A percentile compares a stretch with the other conserved stretches of the same genome.
These are phyloP conservation scores for Mimumesa dahlbomi DNA, from an alignment of 2,888 invertebrate species.

Conservation along the genomic window DNA sequence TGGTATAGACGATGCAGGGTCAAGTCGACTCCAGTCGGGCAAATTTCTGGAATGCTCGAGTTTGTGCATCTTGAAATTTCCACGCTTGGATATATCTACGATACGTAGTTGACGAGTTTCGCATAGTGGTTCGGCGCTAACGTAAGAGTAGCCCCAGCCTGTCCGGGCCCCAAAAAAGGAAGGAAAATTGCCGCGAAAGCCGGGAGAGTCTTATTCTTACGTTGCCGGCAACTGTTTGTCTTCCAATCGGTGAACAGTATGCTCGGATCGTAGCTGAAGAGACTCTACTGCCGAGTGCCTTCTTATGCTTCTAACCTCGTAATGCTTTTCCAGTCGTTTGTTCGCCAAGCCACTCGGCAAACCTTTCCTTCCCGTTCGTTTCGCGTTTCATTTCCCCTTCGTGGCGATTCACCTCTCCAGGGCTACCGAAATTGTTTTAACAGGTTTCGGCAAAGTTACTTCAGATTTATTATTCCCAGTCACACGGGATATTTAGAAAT, in stretches of 20 bases:
- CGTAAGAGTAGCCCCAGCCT: conserved; percentile 52
- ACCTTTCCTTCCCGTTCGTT: too few relatives aligned
- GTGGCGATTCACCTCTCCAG: conserved; percentile 13
- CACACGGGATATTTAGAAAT: too few relatives aligned
- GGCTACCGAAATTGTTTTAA: conserved; percentile 16
- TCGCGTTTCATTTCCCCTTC: too few relatives aligned
- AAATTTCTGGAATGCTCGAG: too few relatives aligned
- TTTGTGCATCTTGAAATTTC: too few relatives aligned
- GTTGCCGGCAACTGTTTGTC: conserved; percentile 68
- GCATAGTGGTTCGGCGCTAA: too few relatives aligned
- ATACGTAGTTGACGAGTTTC: too few relatives aligned
- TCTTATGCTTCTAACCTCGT: conserved; percentile 48
- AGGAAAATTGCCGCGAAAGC: not conserved
- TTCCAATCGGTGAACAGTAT: conserved; percentile 72
- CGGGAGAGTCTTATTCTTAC: conserved; percentile 42
- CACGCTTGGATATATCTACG: too few relatives aligned
- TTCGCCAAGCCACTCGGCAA: conserved; percentile 22
- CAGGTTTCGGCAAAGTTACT: too few relatives aligned
- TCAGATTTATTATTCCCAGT: too few relatives aligned
- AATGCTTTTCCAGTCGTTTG: conserved; percentile 46
- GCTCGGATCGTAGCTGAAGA: conserved; percentile 24
- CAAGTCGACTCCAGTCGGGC: too few relatives aligned
- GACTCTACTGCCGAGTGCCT: conserved; percentile 26
- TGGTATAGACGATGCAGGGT: too few relatives aligned
- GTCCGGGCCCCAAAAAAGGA: conserved; percentile 21